Evolutionary conservation across 2,888 invertebrate species (phyloP), one percentile per base, ranked within the genome.

Genomic region (Cerceris ruficornis): DNA sequence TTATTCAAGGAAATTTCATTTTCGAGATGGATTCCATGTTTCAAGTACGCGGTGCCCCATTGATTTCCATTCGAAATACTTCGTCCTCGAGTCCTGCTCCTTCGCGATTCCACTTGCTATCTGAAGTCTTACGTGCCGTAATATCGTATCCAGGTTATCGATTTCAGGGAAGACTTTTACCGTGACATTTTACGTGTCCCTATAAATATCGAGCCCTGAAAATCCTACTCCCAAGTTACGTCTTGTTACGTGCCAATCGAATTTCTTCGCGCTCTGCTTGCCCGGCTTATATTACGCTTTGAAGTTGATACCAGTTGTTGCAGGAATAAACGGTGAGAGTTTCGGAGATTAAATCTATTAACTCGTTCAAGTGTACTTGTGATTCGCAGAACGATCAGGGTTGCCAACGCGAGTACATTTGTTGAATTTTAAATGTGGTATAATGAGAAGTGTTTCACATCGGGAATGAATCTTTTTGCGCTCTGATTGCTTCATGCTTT

Each of bases 1-100:
- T 1, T 28, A 28, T 72, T 67, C 73, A 58, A 52, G 62, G 50
- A 67, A 73, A 75, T 73, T 75, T 77, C 75, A 77, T 75, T 77
- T 75, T 75, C 77, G 52, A 70, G 69, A 75, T 69, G 66, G 77
- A 77, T 70, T 55, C 75, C 28, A 28, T 14, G 46, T 61, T 55
- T 58, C 14, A 60, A 28, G 42, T n/a, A 7, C 17, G 9, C 50
- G 28, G 42, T 58, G 28, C 39, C n/a, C 28, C 58, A 75, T 69
- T 58, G 75, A 75, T 67, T 70, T 70, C 11, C 52, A 66, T 14
- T 58, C 1, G 57, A 67, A 62, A 41, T 7, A 4, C 17, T 7
- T 9, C 42, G 15, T 49, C 6, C 14, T n/a, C 14, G 9, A 52
- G 58, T 62, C 46, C 62, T 58, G n/a, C 50, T n/a, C 9, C n/a